Conservation (phyloP, 2,797 vertebrate species). For the Syndactyla subalaris region DNA sequence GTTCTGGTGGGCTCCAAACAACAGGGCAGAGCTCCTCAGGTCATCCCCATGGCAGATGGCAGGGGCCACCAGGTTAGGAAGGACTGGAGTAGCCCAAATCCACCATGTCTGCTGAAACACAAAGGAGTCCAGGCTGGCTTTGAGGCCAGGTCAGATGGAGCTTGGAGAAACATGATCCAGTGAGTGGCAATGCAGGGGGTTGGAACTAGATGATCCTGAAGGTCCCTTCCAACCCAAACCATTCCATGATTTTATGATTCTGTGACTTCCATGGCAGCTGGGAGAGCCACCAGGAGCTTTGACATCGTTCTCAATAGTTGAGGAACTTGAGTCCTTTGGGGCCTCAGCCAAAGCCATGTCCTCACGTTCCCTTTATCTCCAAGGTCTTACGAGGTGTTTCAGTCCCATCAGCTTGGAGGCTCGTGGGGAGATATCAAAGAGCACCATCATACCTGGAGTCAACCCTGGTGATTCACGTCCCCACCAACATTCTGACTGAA, state of each 20-base stretch:
- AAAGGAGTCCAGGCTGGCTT: not conserved
- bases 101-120: not conserved
- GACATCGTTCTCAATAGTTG: not conserved
- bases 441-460: rapidly evolving
- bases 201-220: not conserved
- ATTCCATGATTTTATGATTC: not conserved
- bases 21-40: not conserved
- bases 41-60: not conserved
- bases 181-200: not conserved
- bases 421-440: not conserved
- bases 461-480: not conserved
- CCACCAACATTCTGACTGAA: not conserved
- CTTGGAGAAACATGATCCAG: not conserved
- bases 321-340: not conserved
- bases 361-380: not conserved
- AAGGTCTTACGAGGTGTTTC: not conserved
- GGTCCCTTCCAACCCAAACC: not conserved
- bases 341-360: not conserved
- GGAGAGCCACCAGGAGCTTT: not conserved
- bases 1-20: not conserved
- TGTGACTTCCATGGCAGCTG: not conserved
- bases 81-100: not conserved
- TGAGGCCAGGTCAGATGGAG: not conserved
- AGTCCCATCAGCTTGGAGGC: not conserved
- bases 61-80: not conserved